Base-by-base conservation (phyloP, 2,888 invertebrate species). In the Dolomedes plantarius region DNA sequence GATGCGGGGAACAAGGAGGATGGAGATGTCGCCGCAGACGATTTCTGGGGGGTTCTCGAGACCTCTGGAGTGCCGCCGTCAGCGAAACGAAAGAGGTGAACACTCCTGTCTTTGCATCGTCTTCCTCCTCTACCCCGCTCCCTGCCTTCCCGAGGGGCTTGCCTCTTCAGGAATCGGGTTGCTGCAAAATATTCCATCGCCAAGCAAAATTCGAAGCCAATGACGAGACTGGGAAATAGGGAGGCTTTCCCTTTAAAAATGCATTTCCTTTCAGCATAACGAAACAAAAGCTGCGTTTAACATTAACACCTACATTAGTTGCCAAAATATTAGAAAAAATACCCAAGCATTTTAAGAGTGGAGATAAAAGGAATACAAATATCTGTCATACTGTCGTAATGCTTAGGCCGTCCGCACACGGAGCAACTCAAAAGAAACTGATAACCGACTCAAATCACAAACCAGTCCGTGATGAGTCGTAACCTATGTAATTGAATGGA, bases 81-180 rank as follows among this genome's bases (percentile, higher is more conserved):
- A 82, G 82, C 82, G 76, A 76, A 82, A 76, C 68, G 76, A 71
- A 82, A 82, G 82, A 82, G 82, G 64, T 76, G 69, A 75, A 69
- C 69, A 62, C 75, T 82, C 71, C 28, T 75, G 31, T 65, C 64
- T 64, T 46, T n/a, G 28, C 73, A 62, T 39, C 67, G 50, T 13
- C 72, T 27, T 46, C 41, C 39, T 16, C 56, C 16, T 16, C 41
- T 16, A 9, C 2, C 41, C 6, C 2, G n/a, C 9, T n/a, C 41
- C 41, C 36, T 5, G 46, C n/a, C 16, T 11, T 46, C 46, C 46
- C 16, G 13, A 16, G 13, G n/a, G 9, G 13, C 7, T 46, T 46
- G 46, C 46, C 56, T 7, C 16, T 16, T 56, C 56, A 7, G 23
- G 56, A 56, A 56, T 56, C 6, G 13, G 56, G 56, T 56, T 56